phyloP scores from a whole-genome alignment of 2,888 invertebrate genomes.

The Mycogona germanica region DNA sequence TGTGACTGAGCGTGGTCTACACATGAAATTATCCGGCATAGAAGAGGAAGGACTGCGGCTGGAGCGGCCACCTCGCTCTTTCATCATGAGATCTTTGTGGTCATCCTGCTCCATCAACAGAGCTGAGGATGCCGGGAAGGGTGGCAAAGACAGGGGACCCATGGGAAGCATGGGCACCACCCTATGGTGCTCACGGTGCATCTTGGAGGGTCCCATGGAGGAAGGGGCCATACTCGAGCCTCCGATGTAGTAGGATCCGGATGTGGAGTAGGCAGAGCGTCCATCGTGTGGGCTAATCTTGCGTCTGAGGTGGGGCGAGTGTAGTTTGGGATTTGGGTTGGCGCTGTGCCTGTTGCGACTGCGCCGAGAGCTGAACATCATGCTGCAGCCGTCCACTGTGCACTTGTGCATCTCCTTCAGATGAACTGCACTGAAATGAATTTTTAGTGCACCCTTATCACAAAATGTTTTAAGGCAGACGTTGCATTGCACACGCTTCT shows the following conservation, averaged over 20 bases:
- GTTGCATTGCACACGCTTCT: slow-evolving; percentile 95
- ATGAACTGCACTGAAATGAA: slow-evolving; percentile 98
- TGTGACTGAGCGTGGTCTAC: no score
- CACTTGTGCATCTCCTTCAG: slow-evolving; percentile 99
- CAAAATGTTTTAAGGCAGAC: slow-evolving; percentile 98
- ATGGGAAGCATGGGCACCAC: slow-evolving; percentile 12
- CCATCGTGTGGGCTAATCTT: slow-evolving; percentile 93
- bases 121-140: slow-evolving; percentile 20
- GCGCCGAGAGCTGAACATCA: slow-evolving; percentile 97
- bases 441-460: slow-evolving; percentile 98
- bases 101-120: neutral
- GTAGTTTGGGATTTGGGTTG: slow-evolving; percentile 95
- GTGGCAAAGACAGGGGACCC: slow-evolving; percentile 17
- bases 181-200: slow-evolving; percentile 11
- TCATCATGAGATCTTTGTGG: neutral
- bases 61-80: neutral
- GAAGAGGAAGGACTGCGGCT: slow-evolving; percentile 8
- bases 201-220: slow-evolving; percentile 9
- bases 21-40: no score
- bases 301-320: slow-evolving; percentile 83
- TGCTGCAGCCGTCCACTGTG: slow-evolving; percentile 95
- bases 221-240: slow-evolving; percentile 7
- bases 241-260: slow-evolving; percentile 39
- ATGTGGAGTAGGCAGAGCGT: slow-evolving; percentile 66
- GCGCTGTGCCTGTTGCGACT: slow-evolving; percentile 94